Evolutionary conservation across 2,797 vertebrate species (phyloP), one percentile per base, ranked within the genome.

Genomic region (Mormyrus proboscirostris): DNA sequence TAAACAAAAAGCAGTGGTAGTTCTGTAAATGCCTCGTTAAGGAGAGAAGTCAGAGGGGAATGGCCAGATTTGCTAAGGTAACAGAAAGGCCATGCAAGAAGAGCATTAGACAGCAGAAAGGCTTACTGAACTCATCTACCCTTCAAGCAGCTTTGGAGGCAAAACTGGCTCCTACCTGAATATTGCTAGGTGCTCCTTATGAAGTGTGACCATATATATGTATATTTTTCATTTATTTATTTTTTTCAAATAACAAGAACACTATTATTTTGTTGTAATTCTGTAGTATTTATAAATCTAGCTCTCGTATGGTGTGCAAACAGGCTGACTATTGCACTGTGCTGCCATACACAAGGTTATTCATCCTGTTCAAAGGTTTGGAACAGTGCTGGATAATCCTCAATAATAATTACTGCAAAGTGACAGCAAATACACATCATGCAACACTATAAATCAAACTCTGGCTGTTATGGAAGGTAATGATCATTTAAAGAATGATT

Each of bases 401-500:
- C 38, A 79, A 0, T 14, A 29, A 41, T 73, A 38, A 44, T 79
- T 41, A 44, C 73, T 44, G 29, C 73, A n/a, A 7, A 79, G 6
- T 4, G 16, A 79, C 73, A n/a, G 73, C 73, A 44, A 7, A 79
- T 19, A 44, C 73, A 19, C 14, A 79, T 16, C 38, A 79, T 79
- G 41, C 5, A 7, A 44, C 73, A 79, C 73, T 19, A 19, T 8
- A 41, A 7, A 79, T 79, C 65, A 73, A 5, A 38, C 29, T 14
- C 7, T 38, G 73, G 38, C 73, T 41, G 5, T 92, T 93, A 90
- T 88, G 88, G 88, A 86, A 88, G 57, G 90, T 92, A 65, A 90
- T 91, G 90, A 89, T 91, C 90, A 86, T 88, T 88, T 89, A 89
- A 90, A 92, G 92, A 92, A 92, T 92, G 92, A 93, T 92, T 92